Evolutionary conservation across 2,888 invertebrate genomes (phyloP).

Genomic region (Ormyrus pomaceus): DNA sequence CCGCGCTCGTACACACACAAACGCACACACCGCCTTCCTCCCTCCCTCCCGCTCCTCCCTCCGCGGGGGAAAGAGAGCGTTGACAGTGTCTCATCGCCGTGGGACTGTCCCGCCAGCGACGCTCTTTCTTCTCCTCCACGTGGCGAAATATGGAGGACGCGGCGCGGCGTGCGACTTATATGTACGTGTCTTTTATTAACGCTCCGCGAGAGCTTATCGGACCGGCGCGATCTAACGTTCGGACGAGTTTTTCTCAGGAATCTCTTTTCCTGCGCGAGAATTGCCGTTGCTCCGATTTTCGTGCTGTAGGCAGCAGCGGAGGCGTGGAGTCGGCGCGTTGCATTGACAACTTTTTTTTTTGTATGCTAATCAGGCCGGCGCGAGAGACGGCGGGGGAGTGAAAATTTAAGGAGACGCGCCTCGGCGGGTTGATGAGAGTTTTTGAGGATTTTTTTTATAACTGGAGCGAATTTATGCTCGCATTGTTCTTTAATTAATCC

Average conservation of each 20-base stretch:
- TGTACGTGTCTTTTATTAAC: conserved; percentile 33
- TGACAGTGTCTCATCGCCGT: conserved; percentile 63
- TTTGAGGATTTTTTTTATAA: neutral
- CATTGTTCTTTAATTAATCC: conserved; percentile 37
- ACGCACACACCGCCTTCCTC: neutral
- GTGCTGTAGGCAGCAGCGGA: too few relatives aligned
- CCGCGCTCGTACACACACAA: conserved; percentile 60
- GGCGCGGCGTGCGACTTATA: neutral
- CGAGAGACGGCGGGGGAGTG: neutral
- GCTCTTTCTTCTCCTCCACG: conserved; percentile 32
- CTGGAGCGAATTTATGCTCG: conserved; percentile 20
- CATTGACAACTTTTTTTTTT: conserved; percentile 41
- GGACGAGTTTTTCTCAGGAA: conserved; percentile 43
- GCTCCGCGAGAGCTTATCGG: conserved; percentile 46
- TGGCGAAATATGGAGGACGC: conserved; percentile 43
- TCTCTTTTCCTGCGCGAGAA: conserved; percentile 36
- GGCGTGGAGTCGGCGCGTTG: neutral
- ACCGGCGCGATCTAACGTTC: conserved; percentile 12
- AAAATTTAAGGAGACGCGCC: too few relatives aligned
- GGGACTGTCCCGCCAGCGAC: conserved; percentile 43
- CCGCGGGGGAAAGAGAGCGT: conserved; percentile 55
- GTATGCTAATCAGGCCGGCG: conserved; percentile 10
- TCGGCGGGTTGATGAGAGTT: too few relatives aligned
- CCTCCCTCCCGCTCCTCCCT: conserved; percentile 7
- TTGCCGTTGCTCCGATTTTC: conserved; percentile 20